Evolutionary conservation across 2,797 vertebrate species (phyloP).

Genomic region (Macropus fuliginosus): DNA sequence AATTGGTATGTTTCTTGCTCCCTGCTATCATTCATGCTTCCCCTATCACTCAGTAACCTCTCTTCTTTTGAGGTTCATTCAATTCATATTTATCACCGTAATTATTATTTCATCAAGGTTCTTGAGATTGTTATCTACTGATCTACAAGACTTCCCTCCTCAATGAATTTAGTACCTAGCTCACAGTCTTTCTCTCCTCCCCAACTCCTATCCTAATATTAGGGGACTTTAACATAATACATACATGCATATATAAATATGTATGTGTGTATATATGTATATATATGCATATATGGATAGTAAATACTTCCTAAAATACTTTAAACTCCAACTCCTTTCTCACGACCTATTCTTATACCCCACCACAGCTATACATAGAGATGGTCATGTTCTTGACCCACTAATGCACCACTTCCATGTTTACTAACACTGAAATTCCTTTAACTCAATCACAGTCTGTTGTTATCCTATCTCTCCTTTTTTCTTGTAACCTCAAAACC

Average conservation of each 20-base stretch:
- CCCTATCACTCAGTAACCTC: background rate
- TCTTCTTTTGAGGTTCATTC: too few species aligned
- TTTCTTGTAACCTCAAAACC: background rate
- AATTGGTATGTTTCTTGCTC: background rate
- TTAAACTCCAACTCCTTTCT: background rate
- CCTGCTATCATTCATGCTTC: background rate
- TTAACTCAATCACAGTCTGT: background rate
- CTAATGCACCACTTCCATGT: background rate
- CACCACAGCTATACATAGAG: background rate
- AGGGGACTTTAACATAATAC: too few species aligned
- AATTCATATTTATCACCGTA: background rate
- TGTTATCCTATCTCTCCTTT: background rate
- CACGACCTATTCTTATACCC: background rate
- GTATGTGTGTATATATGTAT: too few species aligned
- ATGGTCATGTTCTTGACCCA: background rate
- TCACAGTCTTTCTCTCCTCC: background rate
- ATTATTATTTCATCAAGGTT: background rate
- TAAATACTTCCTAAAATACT: background rate
- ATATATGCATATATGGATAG: background rate
- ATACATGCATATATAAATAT: too few species aligned
- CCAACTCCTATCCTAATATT: background rate
- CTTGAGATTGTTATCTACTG: background rate
- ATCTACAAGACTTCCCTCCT: background rate
- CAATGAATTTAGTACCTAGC: background rate
- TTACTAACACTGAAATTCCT: background rate